phyloP scores from a whole-genome alignment of 2,888 invertebrate genomes.

The Cactoblastis cactorum region DNA sequence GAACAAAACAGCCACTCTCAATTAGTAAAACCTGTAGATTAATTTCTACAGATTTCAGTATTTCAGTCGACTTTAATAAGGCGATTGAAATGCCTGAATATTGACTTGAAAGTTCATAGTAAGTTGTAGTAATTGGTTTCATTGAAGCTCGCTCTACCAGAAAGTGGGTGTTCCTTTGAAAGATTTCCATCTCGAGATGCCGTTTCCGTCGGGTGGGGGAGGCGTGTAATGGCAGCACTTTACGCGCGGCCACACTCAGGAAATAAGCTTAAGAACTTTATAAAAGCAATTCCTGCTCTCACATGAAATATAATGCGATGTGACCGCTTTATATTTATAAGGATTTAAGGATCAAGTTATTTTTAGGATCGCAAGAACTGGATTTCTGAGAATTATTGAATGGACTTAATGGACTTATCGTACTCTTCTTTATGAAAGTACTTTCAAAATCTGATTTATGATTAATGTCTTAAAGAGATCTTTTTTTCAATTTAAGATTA shows the following conservation, averaged over 20 bases:
- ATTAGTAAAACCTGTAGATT: too few relatives aligned
- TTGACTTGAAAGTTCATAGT: constrained; percentile 24
- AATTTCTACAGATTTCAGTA: too few relatives aligned
- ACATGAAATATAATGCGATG: constrained; percentile 74
- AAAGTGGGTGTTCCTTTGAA: constrained; percentile 64
- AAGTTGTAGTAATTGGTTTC: constrained; percentile 50
- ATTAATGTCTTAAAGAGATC: too few relatives aligned
- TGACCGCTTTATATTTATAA: constrained; percentile 75
- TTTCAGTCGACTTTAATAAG: too few relatives aligned
- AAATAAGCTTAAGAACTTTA: constrained; percentile 78
- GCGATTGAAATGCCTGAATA: constrained; percentile 25
- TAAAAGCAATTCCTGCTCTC: constrained; percentile 75
- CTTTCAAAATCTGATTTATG: too few relatives aligned
- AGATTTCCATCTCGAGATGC: constrained; percentile 46
- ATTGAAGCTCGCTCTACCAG: constrained; percentile 59
- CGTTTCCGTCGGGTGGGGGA: constrained; percentile 43
- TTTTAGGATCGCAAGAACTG: constrained; percentile 32
- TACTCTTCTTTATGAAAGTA: background rate
- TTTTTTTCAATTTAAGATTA: too few relatives aligned
- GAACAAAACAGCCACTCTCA: too few relatives aligned
- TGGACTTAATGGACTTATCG: too few relatives aligned
- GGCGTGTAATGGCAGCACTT: constrained; percentile 72
- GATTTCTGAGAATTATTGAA: background rate
- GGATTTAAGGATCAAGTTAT: constrained; percentile 64
- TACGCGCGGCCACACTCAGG: constrained; percentile 71